Evolutionary conservation across 2,113 vertebrate genomes (phyloP).

Genomic region (Pangasianodon hypophthalmus): DNA sequence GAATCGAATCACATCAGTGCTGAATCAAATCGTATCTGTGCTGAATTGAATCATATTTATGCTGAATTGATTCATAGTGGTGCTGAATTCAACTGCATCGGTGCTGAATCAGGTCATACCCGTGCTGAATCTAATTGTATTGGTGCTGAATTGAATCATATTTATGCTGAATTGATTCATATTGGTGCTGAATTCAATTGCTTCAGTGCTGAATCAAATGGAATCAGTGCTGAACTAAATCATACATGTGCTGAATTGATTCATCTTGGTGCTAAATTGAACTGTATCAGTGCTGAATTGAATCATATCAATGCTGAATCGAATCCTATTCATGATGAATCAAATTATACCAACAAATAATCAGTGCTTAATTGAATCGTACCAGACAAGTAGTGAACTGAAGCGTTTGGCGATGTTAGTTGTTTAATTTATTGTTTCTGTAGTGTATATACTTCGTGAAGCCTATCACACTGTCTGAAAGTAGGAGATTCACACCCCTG

Average conservation of each 20-base stretch:
- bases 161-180: background rate
- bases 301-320: background rate
- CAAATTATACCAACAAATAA: background rate
- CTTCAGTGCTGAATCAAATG: background rate
- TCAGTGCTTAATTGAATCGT: background rate
- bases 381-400: background rate
- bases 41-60: background rate
- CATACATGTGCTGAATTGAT: background rate
- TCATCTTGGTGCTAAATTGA: background rate
- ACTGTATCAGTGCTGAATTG: background rate
- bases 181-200: background rate
- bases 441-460: background rate
- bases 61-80: background rate
- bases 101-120: background rate
- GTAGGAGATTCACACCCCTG: background rate
- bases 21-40: background rate
- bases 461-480: background rate
- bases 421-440: background rate
- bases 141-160: background rate
- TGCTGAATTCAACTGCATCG: background rate
- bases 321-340: background rate
- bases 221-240: background rate
- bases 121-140: background rate
- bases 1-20: background rate
- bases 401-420: background rate